Evolutionary conservation across 2,113 vertebrate species (phyloP), one percentile per base, ranked within the genome.

Genomic region (Crocuta crocuta): DNA sequence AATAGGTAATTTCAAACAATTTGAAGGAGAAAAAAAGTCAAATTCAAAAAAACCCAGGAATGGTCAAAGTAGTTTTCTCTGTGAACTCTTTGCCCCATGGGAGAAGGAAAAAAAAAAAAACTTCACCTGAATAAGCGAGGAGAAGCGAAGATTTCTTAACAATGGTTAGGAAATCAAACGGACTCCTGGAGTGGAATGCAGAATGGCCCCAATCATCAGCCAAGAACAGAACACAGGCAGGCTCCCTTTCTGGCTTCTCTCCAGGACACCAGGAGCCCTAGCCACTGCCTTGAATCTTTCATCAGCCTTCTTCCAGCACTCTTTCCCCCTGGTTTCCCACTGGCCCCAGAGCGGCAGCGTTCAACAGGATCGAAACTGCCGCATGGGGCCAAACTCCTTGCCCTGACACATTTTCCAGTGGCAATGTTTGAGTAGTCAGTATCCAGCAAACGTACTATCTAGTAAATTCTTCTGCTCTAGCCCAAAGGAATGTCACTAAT

Each of bases 1-100:
- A 94, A 81, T 2, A 76, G 68, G 35, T 91, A 93, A 88, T 88
- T 84, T 81, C 39, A 94, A 96, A 63, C 13, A 85, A 95, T 82
- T 71, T 12, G 2, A 96, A 94, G 48, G 63, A 89, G 33, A 53
- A 85, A 79, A 93, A 26, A 35, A 35, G 61, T 89, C 15, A 78
- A 83, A 95, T 55, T 83, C 10, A 65, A 95, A 80, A 78, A 95
- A 87, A 21, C 3, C 50, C 17, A 91, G 53, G 91, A 96, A 78
- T 26, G 66, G 43, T 79, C 58, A 26, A 97, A 94, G 43, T 23
- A 91, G 16, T 88, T 96, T 50, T 71, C 65, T 91, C 89, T 81
- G 21, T 93, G 55, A 95, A 94, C n/a, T 84, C 68, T 92, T 94
- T 39, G 92, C 24, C 35, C 28, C 63, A 74, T 63, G 11, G 28